Percentiles rank a stretch among this genome's conserved stretches.
These are phyloP conservation scores for Caenorhabditis briggsae DNA, from an alignment of 1,140 invertebrate genomes.

Conservation along the genomic window DNA sequence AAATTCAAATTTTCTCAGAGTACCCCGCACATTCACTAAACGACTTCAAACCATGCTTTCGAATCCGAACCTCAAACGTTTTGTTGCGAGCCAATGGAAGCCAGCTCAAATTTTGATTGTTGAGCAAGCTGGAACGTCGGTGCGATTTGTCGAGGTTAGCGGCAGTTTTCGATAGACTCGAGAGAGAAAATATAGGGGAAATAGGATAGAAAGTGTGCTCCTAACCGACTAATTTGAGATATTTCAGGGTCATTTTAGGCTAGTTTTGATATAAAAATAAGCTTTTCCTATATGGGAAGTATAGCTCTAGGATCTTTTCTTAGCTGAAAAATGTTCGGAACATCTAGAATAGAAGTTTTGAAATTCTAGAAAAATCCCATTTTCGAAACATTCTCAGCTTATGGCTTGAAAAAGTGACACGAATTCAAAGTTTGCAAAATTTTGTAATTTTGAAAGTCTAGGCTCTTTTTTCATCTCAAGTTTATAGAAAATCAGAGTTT, in stretches of 20 bases:
- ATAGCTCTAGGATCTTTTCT: no score
- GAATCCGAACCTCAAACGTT: conserved; percentile 34
- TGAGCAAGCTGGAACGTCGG: conserved; percentile 32
- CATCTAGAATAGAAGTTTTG: no score
- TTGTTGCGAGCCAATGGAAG: conserved; percentile 1
- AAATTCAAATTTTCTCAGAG: conserved; percentile 5
- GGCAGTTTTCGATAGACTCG: background rate
- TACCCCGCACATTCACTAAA: background rate
- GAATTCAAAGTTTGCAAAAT: no score
- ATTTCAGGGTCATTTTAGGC: background rate
- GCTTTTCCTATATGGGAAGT: no score
- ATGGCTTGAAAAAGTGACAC: no score
- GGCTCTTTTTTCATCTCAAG: no score
- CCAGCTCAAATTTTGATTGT: conserved; percentile 34
- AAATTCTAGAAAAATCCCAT: no score
- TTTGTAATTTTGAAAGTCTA: no score
- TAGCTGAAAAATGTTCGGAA: no score
- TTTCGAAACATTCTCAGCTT: no score
- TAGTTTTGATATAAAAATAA: no score
- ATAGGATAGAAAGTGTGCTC: background rate
- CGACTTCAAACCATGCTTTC: background rate
- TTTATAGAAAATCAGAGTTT: background rate
- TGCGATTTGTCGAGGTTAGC: conserved; percentile 28
- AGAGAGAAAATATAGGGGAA: background rate
- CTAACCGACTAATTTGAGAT: background rate